These are phyloP conservation scores for Hyla sarda DNA, from an alignment of 2,113 vertebrate species.

Conservation along the genomic window DNA sequence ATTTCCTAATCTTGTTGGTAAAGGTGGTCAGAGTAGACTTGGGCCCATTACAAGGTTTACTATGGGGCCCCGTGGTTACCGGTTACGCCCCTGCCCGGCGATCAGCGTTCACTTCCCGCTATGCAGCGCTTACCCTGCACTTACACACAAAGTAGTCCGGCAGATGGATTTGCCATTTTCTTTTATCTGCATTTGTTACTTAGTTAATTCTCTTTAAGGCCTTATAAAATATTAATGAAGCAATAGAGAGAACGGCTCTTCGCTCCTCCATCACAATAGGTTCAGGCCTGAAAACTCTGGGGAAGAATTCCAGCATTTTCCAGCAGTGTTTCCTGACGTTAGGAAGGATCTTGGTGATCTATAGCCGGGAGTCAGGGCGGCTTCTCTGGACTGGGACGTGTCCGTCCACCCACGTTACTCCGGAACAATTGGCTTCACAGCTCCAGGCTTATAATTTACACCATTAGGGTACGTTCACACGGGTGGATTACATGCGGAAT, in stretches of 20 bases:
- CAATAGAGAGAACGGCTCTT: constrained; percentile 20
- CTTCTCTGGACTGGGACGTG: neutral
- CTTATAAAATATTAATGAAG: constrained; percentile 27
- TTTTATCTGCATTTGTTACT: constrained; percentile 32
- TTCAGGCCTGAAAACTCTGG: neutral
- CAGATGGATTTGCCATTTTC: neutral
- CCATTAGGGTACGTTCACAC: too few species aligned
- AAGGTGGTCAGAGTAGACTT: too few species aligned
- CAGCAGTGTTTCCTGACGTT: too few species aligned
- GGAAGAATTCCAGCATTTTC: neutral
- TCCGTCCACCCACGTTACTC: neutral
- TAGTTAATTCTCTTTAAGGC: constrained; percentile 32
- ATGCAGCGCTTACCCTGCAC: neutral
- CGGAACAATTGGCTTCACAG: neutral
- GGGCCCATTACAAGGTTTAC: too few species aligned
- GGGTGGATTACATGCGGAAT: too few species aligned
- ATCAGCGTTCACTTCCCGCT: neutral
- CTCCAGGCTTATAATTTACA: neutral
- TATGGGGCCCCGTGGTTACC: too few species aligned
- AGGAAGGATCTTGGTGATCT: too few species aligned
- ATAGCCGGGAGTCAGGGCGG: neutral
- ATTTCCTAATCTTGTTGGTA: too few species aligned
- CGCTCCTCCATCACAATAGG: neutral
- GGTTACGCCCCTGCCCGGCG: too few species aligned
- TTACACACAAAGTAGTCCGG: neutral